Evolutionary conservation across 2,888 invertebrate genomes (phyloP).

Genomic region (Anoncus sp.): DNA sequence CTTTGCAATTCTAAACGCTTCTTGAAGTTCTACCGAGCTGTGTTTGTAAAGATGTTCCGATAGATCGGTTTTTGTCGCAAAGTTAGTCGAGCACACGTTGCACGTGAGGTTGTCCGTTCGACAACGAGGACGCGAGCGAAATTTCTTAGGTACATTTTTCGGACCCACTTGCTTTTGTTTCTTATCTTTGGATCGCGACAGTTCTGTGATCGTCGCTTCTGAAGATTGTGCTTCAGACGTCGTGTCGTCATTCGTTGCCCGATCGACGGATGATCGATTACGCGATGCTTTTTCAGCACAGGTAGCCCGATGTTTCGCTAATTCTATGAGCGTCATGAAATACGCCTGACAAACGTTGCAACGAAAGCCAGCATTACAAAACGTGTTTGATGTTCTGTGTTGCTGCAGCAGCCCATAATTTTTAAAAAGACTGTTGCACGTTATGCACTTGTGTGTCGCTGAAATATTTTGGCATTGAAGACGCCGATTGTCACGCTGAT

Average conservation of each 20-base stretch:
- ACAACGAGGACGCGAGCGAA: background rate
- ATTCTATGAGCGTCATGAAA: background rate
- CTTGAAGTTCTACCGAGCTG: slow-evolving; percentile 72
- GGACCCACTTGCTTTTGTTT: background rate
- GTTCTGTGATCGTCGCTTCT: slow-evolving; percentile 24
- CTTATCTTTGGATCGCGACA: slow-evolving; percentile 16
- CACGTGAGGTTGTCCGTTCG: slow-evolving; percentile 63
- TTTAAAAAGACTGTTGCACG: slow-evolving; percentile 55
- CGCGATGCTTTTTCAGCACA: background rate
- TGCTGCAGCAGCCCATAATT: slow-evolving; percentile 18
- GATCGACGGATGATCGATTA: background rate
- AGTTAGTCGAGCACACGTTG: slow-evolving; percentile 71
- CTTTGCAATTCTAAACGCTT: slow-evolving; percentile 66
- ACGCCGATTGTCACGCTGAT: background rate
- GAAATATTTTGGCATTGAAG: background rate
- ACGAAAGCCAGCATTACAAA: background rate
- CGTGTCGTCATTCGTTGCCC: background rate
- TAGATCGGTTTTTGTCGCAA: slow-evolving; percentile 66
- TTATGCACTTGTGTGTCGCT: slow-evolving; percentile 49
- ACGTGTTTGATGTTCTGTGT: slow-evolving; percentile 41
- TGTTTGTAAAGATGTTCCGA: slow-evolving; percentile 76
- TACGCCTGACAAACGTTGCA: background rate
- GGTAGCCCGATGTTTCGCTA: slow-evolving; percentile 13
- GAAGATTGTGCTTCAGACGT: background rate
- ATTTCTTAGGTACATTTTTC: slow-evolving; percentile 22